A percentile compares a stretch with the other conserved stretches of the same genome.
Conservation (phyloP, 2,888 invertebrate species). For the Drosophila imparisetae region DNA sequence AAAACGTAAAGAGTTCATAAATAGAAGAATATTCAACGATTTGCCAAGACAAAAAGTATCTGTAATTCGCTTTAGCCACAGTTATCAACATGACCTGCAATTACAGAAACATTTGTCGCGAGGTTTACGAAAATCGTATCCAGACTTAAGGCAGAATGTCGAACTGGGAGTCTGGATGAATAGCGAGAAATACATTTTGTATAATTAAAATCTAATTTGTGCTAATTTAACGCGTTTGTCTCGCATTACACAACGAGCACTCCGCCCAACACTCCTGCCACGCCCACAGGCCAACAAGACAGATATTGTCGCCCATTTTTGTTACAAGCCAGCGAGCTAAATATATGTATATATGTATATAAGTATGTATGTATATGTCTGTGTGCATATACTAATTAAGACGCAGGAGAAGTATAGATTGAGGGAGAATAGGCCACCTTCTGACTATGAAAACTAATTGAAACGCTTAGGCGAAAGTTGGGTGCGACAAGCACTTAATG, state of each 20-base stretch:
- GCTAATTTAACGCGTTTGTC: slow-evolving; percentile 62
- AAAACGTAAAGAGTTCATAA: neutral
- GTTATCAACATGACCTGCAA: slow-evolving; percentile 24
- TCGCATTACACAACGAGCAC: slow-evolving; percentile 33
- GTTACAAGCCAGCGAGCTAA: neutral
- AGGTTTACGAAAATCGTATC: slow-evolving; percentile 2
- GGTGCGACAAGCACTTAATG: slow-evolving; percentile 79
- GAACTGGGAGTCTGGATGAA: neutral
- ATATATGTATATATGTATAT: neutral
- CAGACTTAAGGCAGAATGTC: slow-evolving; percentile 4
- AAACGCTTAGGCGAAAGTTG: slow-evolving; percentile 81
- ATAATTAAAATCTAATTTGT: slow-evolving; percentile 68
- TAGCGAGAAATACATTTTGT: slow-evolving; percentile 37
- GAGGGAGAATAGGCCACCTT: slow-evolving; percentile 20
- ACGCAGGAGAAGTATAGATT: slow-evolving; percentile 12
- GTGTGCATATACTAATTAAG: slow-evolving; percentile 55
- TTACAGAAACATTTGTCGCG: slow-evolving; percentile 41
- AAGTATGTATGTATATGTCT: neutral
- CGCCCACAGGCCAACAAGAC: slow-evolving; percentile 6
- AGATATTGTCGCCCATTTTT: slow-evolving; percentile 32
- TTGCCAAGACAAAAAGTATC: neutral
- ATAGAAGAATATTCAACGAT: neutral
- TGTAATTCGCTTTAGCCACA: neutral
- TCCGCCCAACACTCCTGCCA: slow-evolving; percentile 9
- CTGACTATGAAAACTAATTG: slow-evolving; percentile 78